Evolutionary conservation across 2,797 vertebrate genomes (phyloP).

Genomic region (Picus viridis): DNA sequence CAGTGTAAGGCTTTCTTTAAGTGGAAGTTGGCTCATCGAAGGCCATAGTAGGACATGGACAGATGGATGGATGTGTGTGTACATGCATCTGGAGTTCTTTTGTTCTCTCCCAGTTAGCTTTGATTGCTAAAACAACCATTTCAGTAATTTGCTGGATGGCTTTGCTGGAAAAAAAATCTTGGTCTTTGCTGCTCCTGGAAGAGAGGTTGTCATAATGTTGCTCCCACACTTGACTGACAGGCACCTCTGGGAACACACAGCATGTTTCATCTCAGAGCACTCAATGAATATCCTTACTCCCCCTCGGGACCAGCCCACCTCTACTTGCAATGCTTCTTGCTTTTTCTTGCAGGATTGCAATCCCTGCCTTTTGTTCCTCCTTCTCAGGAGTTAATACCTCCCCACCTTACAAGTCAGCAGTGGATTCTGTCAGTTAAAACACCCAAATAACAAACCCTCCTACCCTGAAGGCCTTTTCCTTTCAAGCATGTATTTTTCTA

Average conservation of each 20-base stretch:
- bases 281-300: conserved; percentile 40
- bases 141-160: conserved; percentile 49
- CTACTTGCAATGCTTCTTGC: conserved; percentile 10
- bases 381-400: conserved; percentile 50
- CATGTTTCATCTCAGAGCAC: conserved; percentile 42
- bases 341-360: conserved; percentile 52
- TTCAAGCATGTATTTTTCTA: conserved; percentile 59
- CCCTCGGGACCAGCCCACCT: background rate
- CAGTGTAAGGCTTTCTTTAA: background rate
- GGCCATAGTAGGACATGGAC: background rate
- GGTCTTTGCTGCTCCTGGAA: conserved; percentile 33
- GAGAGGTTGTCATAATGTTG: conserved; percentile 44
- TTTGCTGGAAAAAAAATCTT: conserved; percentile 11
- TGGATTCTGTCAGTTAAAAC: conserved; percentile 57
- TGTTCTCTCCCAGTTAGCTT: conserved; percentile 58
- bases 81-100: conserved; percentile 19
- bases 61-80: background rate
- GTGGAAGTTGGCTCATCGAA: background rate
- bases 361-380: conserved; percentile 57
- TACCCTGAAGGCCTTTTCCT: conserved; percentile 48
- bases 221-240: conserved; percentile 56
- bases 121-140: conserved; percentile 54
- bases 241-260: conserved; percentile 27
- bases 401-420: conserved; percentile 64
- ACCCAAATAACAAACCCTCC: conserved; percentile 62